phyloP scores from a whole-genome alignment of 2,113 vertebrate genomes.

The Riparia riparia region DNA sequence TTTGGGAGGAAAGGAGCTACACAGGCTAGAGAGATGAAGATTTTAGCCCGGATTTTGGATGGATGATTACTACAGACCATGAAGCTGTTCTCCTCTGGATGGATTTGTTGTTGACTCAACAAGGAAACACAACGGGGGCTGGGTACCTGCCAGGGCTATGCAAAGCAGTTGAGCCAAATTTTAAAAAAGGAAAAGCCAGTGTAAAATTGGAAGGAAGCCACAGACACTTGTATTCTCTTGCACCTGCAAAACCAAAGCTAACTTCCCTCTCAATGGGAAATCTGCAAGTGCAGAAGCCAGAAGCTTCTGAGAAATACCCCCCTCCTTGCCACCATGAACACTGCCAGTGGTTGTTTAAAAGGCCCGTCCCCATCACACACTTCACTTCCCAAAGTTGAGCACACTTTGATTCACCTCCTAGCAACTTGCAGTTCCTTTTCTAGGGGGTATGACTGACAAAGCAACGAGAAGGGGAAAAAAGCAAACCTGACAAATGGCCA shows the following conservation, averaged over 20 bases:
- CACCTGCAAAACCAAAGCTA: background rate
- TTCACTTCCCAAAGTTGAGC: background rate
- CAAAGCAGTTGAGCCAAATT: background rate
- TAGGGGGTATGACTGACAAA: background rate
- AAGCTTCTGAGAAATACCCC: background rate
- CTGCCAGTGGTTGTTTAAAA: background rate
- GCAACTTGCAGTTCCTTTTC: background rate
- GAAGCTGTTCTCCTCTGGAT: background rate
- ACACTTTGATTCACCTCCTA: background rate
- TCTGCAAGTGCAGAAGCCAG: background rate
- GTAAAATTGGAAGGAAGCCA: background rate
- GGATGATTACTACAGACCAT: background rate
- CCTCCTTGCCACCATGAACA: background rate
- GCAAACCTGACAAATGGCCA: background rate
- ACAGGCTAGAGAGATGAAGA: background rate
- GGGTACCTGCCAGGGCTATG: conserved; percentile 8
- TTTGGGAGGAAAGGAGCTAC: background rate
- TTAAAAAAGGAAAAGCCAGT: background rate
- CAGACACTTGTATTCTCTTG: background rate
- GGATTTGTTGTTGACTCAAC: conserved; percentile 28
- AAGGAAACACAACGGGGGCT: background rate
- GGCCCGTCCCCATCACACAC: background rate
- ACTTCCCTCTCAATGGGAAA: background rate
- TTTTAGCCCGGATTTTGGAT: background rate
- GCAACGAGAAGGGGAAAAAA: background rate